phyloP scores from a whole-genome alignment of 2,888 invertebrate species.

The Scaptomyza tumidula region DNA sequence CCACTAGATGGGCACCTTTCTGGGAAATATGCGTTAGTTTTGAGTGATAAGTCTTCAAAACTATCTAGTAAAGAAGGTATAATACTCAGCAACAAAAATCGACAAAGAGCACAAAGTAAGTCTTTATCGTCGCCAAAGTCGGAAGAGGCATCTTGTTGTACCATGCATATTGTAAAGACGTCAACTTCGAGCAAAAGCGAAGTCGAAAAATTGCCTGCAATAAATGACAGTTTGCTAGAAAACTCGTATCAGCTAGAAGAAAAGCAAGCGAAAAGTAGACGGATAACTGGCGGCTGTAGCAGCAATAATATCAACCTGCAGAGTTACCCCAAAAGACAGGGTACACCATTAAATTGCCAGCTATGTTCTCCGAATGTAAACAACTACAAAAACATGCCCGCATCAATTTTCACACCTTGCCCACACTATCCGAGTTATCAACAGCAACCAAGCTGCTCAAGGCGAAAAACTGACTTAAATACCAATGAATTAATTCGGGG shows the following conservation, averaged over 20 bases:
- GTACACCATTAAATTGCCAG: neutral
- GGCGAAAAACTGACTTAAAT: constrained; percentile 39
- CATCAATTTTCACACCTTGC: neutral
- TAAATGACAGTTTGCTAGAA: neutral
- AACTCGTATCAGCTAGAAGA: neutral
- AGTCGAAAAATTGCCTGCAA: neutral
- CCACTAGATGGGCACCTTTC: no score
- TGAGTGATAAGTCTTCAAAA: neutral
- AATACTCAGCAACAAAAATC: neutral
- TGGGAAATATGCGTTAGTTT: neutral
- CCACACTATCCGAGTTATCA: neutral
- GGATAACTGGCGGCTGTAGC: constrained; percentile 29
- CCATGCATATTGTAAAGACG: neutral
- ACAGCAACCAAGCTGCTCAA: neutral
- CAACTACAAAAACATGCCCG: neutral
- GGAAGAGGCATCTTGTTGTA: neutral
- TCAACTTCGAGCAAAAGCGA: neutral
- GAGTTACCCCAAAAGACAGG: constrained; percentile 8
- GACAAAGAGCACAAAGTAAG: neutral
- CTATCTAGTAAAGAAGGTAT: neutral
- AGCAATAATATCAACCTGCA: constrained; percentile 15
- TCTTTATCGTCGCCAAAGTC: neutral
- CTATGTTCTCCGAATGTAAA: neutral
- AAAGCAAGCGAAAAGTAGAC: neutral
- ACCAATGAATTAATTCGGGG: constrained; percentile 23